phyloP scores from a whole-genome alignment of 2,888 invertebrate genomes.

The Meganola albula region DNA sequence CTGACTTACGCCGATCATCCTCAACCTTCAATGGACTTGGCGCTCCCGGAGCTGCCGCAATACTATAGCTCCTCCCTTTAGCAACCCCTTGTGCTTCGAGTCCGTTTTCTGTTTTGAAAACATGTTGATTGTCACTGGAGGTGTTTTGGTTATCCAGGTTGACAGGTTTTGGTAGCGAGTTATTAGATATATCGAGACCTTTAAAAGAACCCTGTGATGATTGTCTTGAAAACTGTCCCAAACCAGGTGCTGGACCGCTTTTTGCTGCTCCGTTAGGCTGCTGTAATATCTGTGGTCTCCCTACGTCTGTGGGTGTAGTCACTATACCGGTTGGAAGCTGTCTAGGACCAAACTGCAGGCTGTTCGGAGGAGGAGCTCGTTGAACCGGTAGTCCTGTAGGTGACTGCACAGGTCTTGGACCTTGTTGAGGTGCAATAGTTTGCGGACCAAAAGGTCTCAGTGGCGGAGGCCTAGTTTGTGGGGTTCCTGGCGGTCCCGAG shows the following conservation, averaged over 20 bases:
- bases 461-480: slow-evolving; percentile 47
- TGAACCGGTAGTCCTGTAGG: slow-evolving; percentile 49
- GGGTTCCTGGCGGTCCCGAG: slow-evolving; percentile 45
- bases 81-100: slow-evolving; percentile 59
- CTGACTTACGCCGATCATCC: slow-evolving; percentile 72
- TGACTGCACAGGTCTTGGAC: slow-evolving; percentile 47
- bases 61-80: slow-evolving; percentile 75
- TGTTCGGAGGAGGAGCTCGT: slow-evolving; percentile 68
- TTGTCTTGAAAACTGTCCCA: slow-evolving; percentile 55
- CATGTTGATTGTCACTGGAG: slow-evolving; percentile 49
- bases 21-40: slow-evolving; percentile 62
- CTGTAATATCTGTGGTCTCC: slow-evolving; percentile 39
- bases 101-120: slow-evolving; percentile 54
- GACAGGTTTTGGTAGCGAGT: slow-evolving; percentile 55
- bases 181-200: slow-evolving; percentile 52
- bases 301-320: slow-evolving; percentile 53
- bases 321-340: slow-evolving; percentile 51
- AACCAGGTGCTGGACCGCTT: slow-evolving; percentile 36
- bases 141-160: slow-evolving; percentile 67
- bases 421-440: slow-evolving; percentile 54
- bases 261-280: slow-evolving; percentile 50
- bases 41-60: slow-evolving; percentile 69
- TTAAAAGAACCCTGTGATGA: slow-evolving; percentile 61
- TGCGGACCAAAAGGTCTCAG: slow-evolving; percentile 58
- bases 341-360: slow-evolving; percentile 70